phyloP scores from a whole-genome alignment of 2,888 invertebrate species.

The Corbicula japonica region DNA sequence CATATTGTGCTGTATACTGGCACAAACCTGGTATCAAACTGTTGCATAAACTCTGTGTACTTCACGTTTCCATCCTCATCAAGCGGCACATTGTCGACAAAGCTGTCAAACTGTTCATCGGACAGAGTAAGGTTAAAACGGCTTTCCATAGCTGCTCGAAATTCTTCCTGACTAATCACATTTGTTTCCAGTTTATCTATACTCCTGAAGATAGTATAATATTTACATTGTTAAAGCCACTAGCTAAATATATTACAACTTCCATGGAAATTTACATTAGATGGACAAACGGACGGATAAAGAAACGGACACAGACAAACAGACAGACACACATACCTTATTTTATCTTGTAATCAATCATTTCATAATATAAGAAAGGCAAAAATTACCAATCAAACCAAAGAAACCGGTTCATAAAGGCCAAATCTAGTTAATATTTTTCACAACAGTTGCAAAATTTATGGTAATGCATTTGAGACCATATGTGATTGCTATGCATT shows the following conservation, averaged over 20 bases:
- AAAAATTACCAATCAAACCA: too few relatives aligned
- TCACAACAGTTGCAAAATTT: too few relatives aligned
- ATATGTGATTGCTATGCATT: too few relatives aligned
- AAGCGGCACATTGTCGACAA: constrained; percentile 84
- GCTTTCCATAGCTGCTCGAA: constrained; percentile 85
- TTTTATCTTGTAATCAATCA: too few relatives aligned
- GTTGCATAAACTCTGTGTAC: constrained; percentile 86
- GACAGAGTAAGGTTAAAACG: constrained; percentile 83
- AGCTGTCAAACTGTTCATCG: constrained; percentile 83
- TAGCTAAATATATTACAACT: too few relatives aligned
- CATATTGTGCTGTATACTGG: too few relatives aligned
- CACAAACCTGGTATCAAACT: constrained; percentile 85
- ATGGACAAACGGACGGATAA: not conserved
- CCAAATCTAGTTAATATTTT: too few relatives aligned
- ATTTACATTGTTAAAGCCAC: too few relatives aligned
- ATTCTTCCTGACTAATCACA: constrained; percentile 84
- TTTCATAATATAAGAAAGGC: too few relatives aligned
- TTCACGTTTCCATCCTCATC: constrained; percentile 84
- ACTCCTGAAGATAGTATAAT: constrained; percentile 74
- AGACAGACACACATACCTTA: too few relatives aligned
- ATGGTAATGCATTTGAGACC: too few relatives aligned
- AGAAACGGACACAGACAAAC: not conserved
- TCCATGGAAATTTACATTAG: not conserved
- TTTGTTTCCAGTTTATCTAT: constrained; percentile 84
- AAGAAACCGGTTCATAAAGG: too few relatives aligned